These are phyloP conservation scores for Rhopilema esculentum DNA, from an alignment of 30 jellyfish, hydroid and myxozoan species.

Conservation along the genomic window DNA sequence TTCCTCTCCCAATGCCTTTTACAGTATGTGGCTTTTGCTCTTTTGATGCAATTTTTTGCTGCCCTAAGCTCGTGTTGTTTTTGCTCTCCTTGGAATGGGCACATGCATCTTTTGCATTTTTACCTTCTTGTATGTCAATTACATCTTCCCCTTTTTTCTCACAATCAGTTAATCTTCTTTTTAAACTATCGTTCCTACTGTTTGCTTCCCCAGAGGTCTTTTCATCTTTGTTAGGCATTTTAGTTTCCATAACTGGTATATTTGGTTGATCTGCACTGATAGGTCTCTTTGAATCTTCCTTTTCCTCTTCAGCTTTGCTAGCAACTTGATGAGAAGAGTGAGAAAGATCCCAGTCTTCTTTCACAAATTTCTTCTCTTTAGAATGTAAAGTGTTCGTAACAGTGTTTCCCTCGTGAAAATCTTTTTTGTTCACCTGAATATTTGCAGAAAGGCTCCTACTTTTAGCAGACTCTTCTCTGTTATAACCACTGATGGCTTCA, in stretches of 20 bases:
- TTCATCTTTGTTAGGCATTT: no score
- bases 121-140: not conserved
- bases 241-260: not conserved
- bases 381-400: not conserved
- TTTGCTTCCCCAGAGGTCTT: no score
- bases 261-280: not conserved
- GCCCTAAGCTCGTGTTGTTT: not conserved
- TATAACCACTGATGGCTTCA: not conserved
- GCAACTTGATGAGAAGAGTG: not conserved
- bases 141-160: not conserved
- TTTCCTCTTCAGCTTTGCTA: not conserved
- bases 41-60: not conserved
- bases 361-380: not conserved
- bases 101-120: not conserved
- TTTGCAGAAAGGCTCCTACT: not conserved
- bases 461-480: not conserved
- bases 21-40: not conserved
- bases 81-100: not conserved
- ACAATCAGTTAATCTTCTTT: no score
- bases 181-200: no score
- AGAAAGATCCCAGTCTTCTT: constrained; percentile 8
- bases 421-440: not conserved
- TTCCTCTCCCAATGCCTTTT: constrained; percentile 60
- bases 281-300: not conserved
- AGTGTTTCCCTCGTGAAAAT: not conserved